Percentiles rank a stretch among this genome's conserved stretches.
phyloP scores from a whole-genome alignment of 2,113 vertebrate genomes.

The Montifringilla adamsi region DNA sequence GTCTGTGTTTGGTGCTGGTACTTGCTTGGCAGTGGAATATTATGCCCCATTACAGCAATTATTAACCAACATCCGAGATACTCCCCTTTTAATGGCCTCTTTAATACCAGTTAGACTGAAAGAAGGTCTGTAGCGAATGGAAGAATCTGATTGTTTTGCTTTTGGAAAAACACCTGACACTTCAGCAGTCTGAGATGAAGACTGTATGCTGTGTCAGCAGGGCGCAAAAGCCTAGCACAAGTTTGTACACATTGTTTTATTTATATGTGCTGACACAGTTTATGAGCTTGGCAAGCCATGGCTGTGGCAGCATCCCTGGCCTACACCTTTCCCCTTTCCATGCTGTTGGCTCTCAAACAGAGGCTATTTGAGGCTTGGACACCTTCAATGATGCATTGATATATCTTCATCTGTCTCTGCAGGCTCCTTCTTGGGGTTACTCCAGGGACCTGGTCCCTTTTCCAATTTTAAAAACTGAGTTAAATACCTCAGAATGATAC shows the following conservation, averaged over 20 bases:
- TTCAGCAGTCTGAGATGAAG: background rate
- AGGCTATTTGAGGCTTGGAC: background rate
- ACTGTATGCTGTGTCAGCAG: background rate
- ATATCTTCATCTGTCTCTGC: rapidly evolving
- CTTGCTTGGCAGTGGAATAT: background rate
- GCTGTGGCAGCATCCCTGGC: background rate
- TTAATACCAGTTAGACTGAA: background rate
- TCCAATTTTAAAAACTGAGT: background rate
- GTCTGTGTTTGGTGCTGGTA: background rate
- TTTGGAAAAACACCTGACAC: background rate
- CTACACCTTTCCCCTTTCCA: background rate
- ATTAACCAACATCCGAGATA: background rate
- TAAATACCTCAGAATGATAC: background rate
- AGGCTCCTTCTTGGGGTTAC: background rate
- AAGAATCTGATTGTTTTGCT: background rate
- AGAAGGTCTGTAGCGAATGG: background rate
- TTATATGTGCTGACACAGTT: background rate
- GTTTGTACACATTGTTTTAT: background rate
- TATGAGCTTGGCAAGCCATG: rapidly evolving
- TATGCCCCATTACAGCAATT: background rate
- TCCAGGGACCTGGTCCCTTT: background rate
- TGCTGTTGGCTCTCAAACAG: background rate
- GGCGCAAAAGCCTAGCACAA: background rate
- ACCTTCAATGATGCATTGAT: background rate
- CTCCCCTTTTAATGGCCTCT: background rate